Conservation (phyloP, 2,113 vertebrate species). For the Apodemus sylvaticus region DNA sequence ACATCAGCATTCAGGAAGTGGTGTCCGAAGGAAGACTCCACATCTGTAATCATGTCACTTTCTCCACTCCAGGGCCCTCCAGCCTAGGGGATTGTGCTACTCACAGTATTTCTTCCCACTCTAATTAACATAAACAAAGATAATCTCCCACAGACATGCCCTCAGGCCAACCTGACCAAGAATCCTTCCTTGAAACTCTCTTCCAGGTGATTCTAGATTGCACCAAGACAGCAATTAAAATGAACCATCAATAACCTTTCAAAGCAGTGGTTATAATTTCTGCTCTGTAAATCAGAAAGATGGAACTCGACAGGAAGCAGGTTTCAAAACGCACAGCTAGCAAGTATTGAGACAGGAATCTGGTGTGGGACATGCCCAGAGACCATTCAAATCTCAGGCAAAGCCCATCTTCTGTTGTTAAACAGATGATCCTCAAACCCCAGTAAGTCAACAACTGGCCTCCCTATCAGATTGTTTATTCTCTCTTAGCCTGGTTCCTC, state of each 20-base stretch:
- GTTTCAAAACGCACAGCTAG: neutral
- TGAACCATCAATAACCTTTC: neutral
- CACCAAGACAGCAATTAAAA: neutral
- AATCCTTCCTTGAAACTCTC: neutral
- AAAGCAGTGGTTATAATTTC: neutral
- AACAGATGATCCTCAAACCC: neutral
- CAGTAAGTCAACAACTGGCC: neutral
- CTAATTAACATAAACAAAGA: neutral
- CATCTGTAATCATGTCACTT: neutral
- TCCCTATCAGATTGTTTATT: neutral
- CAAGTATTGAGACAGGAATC: neutral
- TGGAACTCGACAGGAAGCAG: neutral
- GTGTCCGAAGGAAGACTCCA: too few relatives aligned
- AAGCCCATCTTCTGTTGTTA: neutral
- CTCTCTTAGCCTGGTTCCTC: slow-evolving; percentile 13
- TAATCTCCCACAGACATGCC: neutral
- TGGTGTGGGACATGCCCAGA: neutral
- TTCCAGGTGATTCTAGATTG: neutral
- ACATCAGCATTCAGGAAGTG: neutral
- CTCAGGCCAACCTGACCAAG: neutral
- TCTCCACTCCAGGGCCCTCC: neutral
- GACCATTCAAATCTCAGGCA: neutral
- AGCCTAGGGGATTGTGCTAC: neutral
- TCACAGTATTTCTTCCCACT: neutral
- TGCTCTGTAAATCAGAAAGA: neutral